These are phyloP conservation scores for Siniperca chuatsi DNA, from an alignment of 2,113 vertebrate species.

Conservation along the genomic window DNA sequence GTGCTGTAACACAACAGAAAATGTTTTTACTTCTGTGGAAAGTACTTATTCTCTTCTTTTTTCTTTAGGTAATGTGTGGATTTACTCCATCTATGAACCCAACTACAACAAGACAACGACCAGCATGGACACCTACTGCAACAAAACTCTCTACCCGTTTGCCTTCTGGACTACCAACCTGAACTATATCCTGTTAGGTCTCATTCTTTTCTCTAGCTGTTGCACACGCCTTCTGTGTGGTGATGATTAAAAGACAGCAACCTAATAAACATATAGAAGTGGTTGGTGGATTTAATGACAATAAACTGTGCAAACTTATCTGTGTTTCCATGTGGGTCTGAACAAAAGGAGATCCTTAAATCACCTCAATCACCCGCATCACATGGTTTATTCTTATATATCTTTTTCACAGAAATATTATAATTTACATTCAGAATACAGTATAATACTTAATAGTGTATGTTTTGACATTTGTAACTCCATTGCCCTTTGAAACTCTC, in stretches of 20 bases:
- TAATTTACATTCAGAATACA: background rate
- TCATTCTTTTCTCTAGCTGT: background rate
- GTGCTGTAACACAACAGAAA: background rate
- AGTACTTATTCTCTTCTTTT: background rate
- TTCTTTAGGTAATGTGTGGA: constrained; percentile 71
- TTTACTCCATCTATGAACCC: constrained; percentile 75
- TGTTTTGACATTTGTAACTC: too few species aligned
- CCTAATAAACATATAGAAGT: background rate
- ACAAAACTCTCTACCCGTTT: constrained; percentile 72
- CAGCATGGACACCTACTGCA: constrained; percentile 47
- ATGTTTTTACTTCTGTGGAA: background rate
- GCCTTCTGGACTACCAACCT: constrained; percentile 75
- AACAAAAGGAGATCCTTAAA: background rate
- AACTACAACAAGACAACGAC: constrained; percentile 58
- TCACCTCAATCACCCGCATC: background rate
- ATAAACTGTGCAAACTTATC: too few species aligned
- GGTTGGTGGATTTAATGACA: background rate
- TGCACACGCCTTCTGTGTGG: background rate
- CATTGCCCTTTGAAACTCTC: too few species aligned
- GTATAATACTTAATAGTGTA: too few species aligned
- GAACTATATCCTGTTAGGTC: constrained; percentile 50
- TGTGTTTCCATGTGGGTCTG: background rate
- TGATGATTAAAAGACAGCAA: background rate
- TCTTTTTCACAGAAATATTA: background rate
- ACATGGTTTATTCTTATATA: background rate